A percentile compares a stretch with the other conserved stretches of the same genome.
Evolutionary conservation across 1,140 invertebrate genomes (phyloP).

Genomic region (Ceratina australensis): DNA sequence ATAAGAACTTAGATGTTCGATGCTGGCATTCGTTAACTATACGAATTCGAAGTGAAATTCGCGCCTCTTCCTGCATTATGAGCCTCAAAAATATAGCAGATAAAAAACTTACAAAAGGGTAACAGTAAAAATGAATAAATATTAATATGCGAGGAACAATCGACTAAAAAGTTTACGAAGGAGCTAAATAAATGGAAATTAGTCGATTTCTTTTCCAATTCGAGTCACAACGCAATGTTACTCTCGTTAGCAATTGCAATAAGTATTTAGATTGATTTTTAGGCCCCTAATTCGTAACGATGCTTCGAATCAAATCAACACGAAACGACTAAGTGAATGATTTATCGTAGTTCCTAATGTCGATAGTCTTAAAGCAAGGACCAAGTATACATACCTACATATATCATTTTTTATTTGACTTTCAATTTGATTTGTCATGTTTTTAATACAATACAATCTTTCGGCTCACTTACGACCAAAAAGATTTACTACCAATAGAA

Average conservation of each 20-base stretch:
- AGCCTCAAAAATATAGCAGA: constrained; percentile 11
- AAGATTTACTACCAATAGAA: neutral
- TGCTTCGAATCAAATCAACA: constrained; percentile 10
- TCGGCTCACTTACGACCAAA: constrained; percentile 14
- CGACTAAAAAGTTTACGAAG: constrained; percentile 32
- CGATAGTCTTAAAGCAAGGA: constrained; percentile 13
- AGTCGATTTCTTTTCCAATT: constrained; percentile 2
- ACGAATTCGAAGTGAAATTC: constrained; percentile 49
- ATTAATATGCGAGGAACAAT: constrained; percentile 42
- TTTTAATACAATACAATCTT: constrained; percentile 9
- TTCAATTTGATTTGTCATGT: constrained; percentile 18
- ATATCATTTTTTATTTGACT: constrained; percentile 18
- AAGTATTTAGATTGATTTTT: constrained; percentile 12
- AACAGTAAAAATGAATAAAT: constrained; percentile 38
- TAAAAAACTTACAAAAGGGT: constrained; percentile 16
- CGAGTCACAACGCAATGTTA: constrained; percentile 8
- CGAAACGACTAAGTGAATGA: neutral
- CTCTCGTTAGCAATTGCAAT: neutral
- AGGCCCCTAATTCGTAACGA: constrained; percentile 25
- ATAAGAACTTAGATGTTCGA: too few species aligned
- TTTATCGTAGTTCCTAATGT: constrained; percentile 1
- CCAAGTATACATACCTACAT: constrained; percentile 11
- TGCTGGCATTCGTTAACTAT: too few species aligned
- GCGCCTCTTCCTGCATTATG: constrained; percentile 42
- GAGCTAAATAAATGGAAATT: constrained; percentile 13